Base-by-base conservation (phyloP, 37 sponge, comb jelly and placozoan genomes). In the Diacarnus erythraeanus region DNA sequence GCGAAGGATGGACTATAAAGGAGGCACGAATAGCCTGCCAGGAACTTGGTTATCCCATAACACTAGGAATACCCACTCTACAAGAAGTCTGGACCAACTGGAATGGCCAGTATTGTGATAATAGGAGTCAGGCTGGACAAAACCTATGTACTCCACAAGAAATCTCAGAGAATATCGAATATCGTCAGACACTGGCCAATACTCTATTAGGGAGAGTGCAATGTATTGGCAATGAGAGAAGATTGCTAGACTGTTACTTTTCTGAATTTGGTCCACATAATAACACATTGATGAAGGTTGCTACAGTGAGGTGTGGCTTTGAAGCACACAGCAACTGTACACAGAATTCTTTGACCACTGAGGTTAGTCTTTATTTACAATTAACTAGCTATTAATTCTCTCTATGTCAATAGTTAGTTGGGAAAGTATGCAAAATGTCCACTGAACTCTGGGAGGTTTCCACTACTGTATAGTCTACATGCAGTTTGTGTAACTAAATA, bases 271-370 rank as follows among this genome's bases (percentile, higher is more conserved):
- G 80, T 20, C 72, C 84, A 0, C 3, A 68, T 25, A 25, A 51
- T 23, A 77, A 71, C 23, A 42, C 71, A 2, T 40, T 47, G 17
- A 10, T 63, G 35, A 38, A 47, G 0, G 88, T 88, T 1, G 92
- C 88, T 39, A 87, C 92, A 23, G 88, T 91, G 21, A 59, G 77
- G 26, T 91, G 92, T 79, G 84, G 80, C 1, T 91, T 80, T 69
- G 31, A 43, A 5, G 81, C 90, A 30, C 77, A 80, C 38, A 63
- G 39, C 33, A 29, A 8, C 70, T 89, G 88, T 43, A 38, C 60
- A n/a, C 21, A 15, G 12, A 58, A 4, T 42, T 47, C 51, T 12
- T n/a, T n/a, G n/a, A n/a, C n/a, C n/a, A n/a, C n/a, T n/a, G n/a
- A n/a, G n/a, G n/a, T n/a, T n/a, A n/a, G n/a, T n/a, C n/a, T n/a